Base-by-base conservation (phyloP, 2,113 vertebrate genomes). In the Boulengeromyrus knoepffleri region DNA sequence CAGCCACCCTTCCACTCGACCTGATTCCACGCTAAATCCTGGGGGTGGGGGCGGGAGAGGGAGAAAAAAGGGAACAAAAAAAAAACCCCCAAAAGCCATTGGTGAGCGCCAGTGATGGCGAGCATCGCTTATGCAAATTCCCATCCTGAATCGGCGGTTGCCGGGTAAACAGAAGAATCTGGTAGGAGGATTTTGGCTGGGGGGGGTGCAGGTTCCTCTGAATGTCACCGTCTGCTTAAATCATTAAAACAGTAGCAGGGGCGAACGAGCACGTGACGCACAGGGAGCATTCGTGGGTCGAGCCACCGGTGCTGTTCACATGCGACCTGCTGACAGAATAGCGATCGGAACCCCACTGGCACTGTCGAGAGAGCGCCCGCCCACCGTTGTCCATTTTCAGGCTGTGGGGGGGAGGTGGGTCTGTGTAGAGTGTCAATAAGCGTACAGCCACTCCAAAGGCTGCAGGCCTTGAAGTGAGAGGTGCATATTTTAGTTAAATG, bases 91-190 rank as follows among this genome's bases (percentile, higher is more conserved):
- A 39, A 93, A 92, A 94, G 93, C 94, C 93, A 94, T 95, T 95
- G 95, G 95, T 94, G 93, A 90, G 93, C 95, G 95, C 95, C 95
- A 96, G 95, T 94, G 89, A 58, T 85, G 94, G 93, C 93, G 90
- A 94, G 94, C 93, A 95, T 95, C 95, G 95, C 94, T 93, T 94
- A 96, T 95, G 95, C 95, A 95, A 95, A 96, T 95, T 93, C 92
- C 91, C 93, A 91, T 56, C 50, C 80, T 89, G 93, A 93, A 93
- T 94, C 94, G 94, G 94, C 93, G 93, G 94, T 94, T 95, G 92
- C 93, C 90, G 92, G 94, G 94, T 90, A 92, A 95, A 96, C 95
- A 95, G 95, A 91, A 94, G 95, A 94, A 92, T 92, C 92, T 95
- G 95, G 95, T 94, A 93, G 92, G 91, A 92, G 49, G 70, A 93